Conservation (phyloP, 2,888 invertebrate species). For the Liopterus haemorrhoidalis region DNA sequence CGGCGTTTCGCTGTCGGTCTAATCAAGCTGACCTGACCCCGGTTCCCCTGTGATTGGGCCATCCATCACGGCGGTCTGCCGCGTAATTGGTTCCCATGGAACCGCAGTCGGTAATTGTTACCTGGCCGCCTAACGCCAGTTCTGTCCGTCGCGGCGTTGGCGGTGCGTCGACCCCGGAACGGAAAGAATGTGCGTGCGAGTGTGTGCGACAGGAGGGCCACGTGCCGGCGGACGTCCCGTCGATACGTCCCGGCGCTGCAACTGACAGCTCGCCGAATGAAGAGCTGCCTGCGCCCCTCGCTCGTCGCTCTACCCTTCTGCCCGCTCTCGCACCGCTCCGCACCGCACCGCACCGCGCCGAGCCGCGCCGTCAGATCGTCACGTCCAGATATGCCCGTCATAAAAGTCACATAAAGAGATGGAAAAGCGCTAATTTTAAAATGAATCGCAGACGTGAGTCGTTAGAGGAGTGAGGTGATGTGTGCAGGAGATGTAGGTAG, state of each 20-base stretch:
- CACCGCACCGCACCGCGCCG: conserved; percentile 21
- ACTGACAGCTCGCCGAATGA: conserved; percentile 37
- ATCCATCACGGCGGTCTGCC: conserved; percentile 51
- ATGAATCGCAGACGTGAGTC: too few species aligned
- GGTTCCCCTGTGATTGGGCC: conserved; percentile 52
- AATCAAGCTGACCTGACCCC: conserved; percentile 11
- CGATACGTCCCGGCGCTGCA: conserved; percentile 32
- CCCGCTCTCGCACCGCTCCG: conserved; percentile 16
- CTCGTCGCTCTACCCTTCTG: conserved; percentile 23
- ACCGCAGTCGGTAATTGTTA: conserved; percentile 45
- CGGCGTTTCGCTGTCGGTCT: too few species aligned
- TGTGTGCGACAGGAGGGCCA: conserved; percentile 27
- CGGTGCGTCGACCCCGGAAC: neutral
- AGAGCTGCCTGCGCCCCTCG: conserved; percentile 29
- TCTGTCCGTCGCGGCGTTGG: neutral
- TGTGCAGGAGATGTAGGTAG: neutral
- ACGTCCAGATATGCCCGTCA: too few species aligned
- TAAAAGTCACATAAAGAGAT: too few species aligned
- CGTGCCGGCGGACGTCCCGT: conserved; percentile 31
- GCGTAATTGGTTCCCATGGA: conserved; percentile 52
- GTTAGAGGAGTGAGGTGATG: neutral
- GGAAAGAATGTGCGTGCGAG: conserved; percentile 12
- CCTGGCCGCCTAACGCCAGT: conserved; percentile 39
- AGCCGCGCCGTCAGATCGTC: conserved; percentile 1
- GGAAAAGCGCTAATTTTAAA: too few species aligned